Percentiles rank a stretch among this genome's conserved stretches.
Conservation (phyloP, 2,113 vertebrate species). For the Lepus americanus region DNA sequence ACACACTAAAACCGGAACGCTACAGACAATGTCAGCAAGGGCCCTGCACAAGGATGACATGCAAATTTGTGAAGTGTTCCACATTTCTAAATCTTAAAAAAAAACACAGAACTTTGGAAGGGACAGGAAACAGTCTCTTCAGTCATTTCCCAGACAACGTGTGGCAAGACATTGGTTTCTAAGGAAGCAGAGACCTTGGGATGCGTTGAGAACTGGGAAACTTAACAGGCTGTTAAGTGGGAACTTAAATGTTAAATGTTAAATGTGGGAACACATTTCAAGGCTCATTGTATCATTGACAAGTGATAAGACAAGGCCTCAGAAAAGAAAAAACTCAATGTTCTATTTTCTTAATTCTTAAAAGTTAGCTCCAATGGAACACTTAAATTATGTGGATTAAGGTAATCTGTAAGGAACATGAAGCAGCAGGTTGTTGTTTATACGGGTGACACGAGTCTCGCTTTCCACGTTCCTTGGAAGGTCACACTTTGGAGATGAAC, state of each 20-base stretch:
- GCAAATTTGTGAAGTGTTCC: no score
- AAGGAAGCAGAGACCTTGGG: neutral
- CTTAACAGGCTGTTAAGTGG: neutral
- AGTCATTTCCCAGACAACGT: neutral
- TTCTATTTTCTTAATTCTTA: conserved; percentile 14
- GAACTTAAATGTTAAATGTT: no score
- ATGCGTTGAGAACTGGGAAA: neutral
- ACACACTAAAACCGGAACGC: no score
- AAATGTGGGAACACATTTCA: neutral
- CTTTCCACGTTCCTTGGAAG: neutral
- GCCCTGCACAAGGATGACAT: no score
- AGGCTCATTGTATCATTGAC: neutral
- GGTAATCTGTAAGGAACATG: neutral
- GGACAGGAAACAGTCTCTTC: neutral
- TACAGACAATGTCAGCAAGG: no score
- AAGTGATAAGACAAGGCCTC: neutral
- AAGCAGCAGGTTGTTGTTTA: neutral
- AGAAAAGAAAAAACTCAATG: neutral
- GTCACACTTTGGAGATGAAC: neutral
- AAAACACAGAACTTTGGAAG: neutral
- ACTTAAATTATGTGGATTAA: neutral
- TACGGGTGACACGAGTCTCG: neutral
- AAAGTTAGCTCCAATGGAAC: neutral
- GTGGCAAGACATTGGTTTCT: neutral
- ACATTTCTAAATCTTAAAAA: no score